These are phyloP conservation scores for Illadopsis cleaveri DNA, from an alignment of 2,113 vertebrate species.

Conservation along the genomic window DNA sequence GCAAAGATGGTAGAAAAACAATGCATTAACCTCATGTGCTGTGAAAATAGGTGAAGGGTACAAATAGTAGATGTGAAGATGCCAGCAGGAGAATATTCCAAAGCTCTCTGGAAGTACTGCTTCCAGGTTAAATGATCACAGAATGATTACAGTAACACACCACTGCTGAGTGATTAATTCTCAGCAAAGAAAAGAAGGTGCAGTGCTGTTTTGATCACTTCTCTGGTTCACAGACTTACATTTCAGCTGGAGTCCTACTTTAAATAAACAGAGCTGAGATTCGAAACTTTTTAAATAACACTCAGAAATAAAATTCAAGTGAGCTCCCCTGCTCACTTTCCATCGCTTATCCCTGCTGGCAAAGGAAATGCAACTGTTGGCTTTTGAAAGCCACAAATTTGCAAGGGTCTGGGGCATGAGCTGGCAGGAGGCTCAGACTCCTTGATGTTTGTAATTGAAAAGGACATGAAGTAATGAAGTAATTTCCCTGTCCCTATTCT, in stretches of 20 bases:
- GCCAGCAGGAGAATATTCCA: not conserved
- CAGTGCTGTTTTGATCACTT: slow-evolving; percentile 26
- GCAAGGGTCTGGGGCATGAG: slow-evolving; percentile 47
- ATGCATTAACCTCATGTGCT: not conserved
- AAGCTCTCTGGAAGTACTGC: slow-evolving; percentile 13
- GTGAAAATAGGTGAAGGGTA: slow-evolving; percentile 2
- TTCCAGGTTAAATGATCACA: slow-evolving; percentile 35
- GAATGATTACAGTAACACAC: slow-evolving; percentile 4
- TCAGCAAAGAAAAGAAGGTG: slow-evolving; percentile 2
- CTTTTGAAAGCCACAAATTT: slow-evolving; percentile 67
- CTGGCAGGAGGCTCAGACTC: slow-evolving; percentile 64
- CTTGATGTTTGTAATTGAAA: slow-evolving; percentile 77
- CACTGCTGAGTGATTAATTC: slow-evolving; percentile 9
- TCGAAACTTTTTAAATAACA: slow-evolving; percentile 42
- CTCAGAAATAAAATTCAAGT: slow-evolving; percentile 9
- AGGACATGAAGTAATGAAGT: slow-evolving; percentile 81
- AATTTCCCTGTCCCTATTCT: slow-evolving; percentile 82
- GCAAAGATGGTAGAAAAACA: not conserved
- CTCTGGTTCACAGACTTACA: not conserved
- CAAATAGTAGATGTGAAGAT: slow-evolving; percentile 25
- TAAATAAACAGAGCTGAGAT: slow-evolving; percentile 40
- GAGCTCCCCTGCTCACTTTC: slow-evolving; percentile 3
- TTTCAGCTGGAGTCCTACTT: slow-evolving; percentile 39
- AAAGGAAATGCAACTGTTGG: slow-evolving; percentile 62
- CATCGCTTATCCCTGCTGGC: slow-evolving; percentile 36